Evolutionary conservation across 2,113 vertebrate genomes (phyloP), one percentile per base, ranked within the genome.

Genomic region (Dendropsophus ebraccatus): DNA sequence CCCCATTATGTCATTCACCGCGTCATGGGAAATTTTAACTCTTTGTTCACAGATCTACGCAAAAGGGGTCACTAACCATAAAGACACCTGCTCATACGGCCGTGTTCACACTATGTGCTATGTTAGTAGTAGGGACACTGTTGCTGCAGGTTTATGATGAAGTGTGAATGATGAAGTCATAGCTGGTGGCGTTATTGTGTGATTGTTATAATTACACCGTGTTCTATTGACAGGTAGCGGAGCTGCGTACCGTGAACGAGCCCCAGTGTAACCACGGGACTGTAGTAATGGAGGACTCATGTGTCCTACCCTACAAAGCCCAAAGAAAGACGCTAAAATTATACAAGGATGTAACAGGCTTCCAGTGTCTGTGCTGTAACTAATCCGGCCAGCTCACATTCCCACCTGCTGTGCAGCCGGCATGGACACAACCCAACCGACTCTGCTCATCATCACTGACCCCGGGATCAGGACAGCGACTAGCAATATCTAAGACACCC

Each of bases 261-360:
- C 41, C 30, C 13, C 2, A n/a, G 10, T 30, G 25, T 28, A 19
- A 52, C 7, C 13, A 10, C n/a, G 30, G 74, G 74, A 9, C 49
- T 17, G 74, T 76, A 32, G 25, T 35, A 45, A 17, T n/a, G 10
- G 70, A 14, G 25, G 82, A 23, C 16, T 76, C 73, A 17, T 28
- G 35, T 84, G 32, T 77, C 82, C n/a, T 37, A 9, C 58, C 30
- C 41, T 41, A 30, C 50, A 23, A 30, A 11, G 28, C 10, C 28
- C 81, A 72, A 83, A 0, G 83, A 67, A 25, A 76, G 83, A 77
- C 35, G 58, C 58, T 77, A 85, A 67, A 85, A 77, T 77, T 85
- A 85, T 16, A 62, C 83, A 67, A 17, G 70, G 49, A 56, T 74
- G 19, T 25, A 17, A 58, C 80, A 47, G 80, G 62, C 62, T 5